phyloP scores from a whole-genome alignment of 2,113 vertebrate genomes.

The Mesembrinibis cayennensis region DNA sequence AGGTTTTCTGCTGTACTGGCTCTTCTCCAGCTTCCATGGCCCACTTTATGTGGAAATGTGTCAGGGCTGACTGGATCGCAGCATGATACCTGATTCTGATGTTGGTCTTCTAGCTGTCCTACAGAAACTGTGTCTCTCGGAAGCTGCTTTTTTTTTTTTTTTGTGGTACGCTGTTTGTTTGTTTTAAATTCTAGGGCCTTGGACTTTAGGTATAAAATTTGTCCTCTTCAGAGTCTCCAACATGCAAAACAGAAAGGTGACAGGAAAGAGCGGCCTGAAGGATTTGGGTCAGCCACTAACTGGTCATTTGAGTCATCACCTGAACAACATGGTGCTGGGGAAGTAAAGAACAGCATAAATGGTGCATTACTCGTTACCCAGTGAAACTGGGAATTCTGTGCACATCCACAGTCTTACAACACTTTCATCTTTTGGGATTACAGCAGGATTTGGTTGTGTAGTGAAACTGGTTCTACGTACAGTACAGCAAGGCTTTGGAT shows the following conservation, averaged over 20 bases:
- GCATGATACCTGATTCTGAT: not conserved
- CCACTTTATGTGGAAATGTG: not conserved
- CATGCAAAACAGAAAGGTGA: not conserved
- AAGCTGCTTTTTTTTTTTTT: not conserved
- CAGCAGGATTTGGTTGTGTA: not conserved
- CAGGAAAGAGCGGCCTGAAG: not conserved
- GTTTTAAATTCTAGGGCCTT: not conserved
- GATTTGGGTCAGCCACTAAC: not conserved
- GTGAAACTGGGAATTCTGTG: not conserved
- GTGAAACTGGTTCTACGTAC: not conserved
- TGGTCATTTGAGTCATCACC: not conserved
- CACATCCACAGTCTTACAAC: not conserved
- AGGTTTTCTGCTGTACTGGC: not conserved
- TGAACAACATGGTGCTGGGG: not conserved
- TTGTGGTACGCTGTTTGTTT: not conserved
- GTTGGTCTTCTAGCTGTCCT: not conserved
- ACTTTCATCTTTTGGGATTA: not conserved
- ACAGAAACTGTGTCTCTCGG: not conserved
- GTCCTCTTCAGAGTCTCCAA: not conserved
- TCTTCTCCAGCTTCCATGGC: not conserved
- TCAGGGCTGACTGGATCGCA: not conserved
- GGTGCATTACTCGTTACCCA: not conserved
- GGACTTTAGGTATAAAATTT: not conserved
- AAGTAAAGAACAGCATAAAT: not conserved
- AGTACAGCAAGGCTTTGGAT: not conserved